A percentile compares a stretch with the other conserved stretches of the same genome.
Conservation (phyloP, 1,140 invertebrate species). For the Drosophila serrata region DNA sequence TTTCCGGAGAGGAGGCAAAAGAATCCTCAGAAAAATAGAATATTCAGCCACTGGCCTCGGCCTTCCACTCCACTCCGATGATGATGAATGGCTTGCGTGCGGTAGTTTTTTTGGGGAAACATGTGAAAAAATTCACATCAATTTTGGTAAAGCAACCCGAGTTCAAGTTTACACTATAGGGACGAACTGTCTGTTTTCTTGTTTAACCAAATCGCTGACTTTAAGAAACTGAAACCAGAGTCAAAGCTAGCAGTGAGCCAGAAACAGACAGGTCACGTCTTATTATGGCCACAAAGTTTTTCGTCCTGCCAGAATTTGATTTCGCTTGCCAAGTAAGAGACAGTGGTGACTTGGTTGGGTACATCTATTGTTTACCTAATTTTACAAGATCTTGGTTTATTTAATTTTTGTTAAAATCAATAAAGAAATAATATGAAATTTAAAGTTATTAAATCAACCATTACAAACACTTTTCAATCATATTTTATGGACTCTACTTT, state of each 20-base stretch:
- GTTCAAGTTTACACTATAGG: constrained; percentile 35
- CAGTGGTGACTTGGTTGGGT: constrained; percentile 10
- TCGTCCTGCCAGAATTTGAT: constrained; percentile 74
- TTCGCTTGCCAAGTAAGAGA: constrained; percentile 72
- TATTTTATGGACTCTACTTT: background rate
- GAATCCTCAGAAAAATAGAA: constrained; percentile 55
- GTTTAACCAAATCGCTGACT: constrained; percentile 55
- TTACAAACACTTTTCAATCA: too few relatives aligned
- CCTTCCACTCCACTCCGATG: constrained; percentile 46
- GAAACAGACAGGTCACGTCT: constrained; percentile 73
- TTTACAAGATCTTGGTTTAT: background rate
- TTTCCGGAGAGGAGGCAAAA: too few relatives aligned
- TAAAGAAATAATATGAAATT: too few relatives aligned
- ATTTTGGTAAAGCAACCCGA: constrained; percentile 62
- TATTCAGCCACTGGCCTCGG: constrained; percentile 52
- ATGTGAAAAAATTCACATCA: constrained; percentile 79
- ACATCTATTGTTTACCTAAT: background rate
- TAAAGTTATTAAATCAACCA: background rate
- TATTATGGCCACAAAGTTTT: constrained; percentile 72
- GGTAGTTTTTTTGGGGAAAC: constrained; percentile 56
- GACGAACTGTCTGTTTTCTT: constrained; percentile 3
- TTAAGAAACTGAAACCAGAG: constrained; percentile 55
- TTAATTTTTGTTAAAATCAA: too few relatives aligned
- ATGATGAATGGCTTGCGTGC: constrained; percentile 74
- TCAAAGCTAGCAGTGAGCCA: constrained; percentile 18